These are phyloP conservation scores for Zaprionus davidi DNA, from an alignment of 1,140 invertebrate species.

Conservation along the genomic window DNA sequence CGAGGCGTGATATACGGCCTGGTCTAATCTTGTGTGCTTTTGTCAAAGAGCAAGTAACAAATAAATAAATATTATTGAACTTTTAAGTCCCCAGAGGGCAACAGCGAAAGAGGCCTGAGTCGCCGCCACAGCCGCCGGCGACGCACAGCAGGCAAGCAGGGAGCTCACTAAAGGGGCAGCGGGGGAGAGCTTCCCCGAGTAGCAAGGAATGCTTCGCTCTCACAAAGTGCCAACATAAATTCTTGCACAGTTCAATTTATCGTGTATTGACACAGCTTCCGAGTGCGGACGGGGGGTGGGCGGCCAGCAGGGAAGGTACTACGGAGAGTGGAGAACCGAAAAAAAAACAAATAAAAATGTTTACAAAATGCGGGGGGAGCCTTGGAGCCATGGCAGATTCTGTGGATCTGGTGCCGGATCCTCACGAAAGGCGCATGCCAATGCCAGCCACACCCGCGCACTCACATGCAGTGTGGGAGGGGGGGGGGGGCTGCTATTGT, in stretches of 20 bases:
- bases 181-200: too few species aligned
- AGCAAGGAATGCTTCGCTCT: constrained; percentile 37
- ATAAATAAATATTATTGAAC: constrained; percentile 83
- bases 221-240: constrained; percentile 78
- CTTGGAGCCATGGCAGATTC: not conserved
- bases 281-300: constrained; percentile 42
- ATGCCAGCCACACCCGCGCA: not conserved
- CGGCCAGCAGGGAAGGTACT: not conserved
- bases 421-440: constrained; percentile 54
- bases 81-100: constrained; percentile 73
- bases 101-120: constrained; percentile 26
- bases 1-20: constrained; percentile 67
- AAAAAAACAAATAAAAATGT: constrained; percentile 72
- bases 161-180: not conserved
- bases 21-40: constrained; percentile 72
- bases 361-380: constrained; percentile 60
- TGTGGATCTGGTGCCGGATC: constrained; percentile 21
- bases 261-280: constrained; percentile 78
- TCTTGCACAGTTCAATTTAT: constrained; percentile 80
- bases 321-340: not conserved
- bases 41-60: constrained; percentile 79
- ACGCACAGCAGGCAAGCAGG: constrained; percentile 53
- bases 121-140: not conserved
- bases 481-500: constrained; percentile 63
- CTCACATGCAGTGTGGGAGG: constrained; percentile 43